A percentile compares a stretch with the other conserved stretches of the same genome.
Evolutionary conservation across 2,113 vertebrate genomes (phyloP).

Genomic region (Genyomyrus donnyi): DNA sequence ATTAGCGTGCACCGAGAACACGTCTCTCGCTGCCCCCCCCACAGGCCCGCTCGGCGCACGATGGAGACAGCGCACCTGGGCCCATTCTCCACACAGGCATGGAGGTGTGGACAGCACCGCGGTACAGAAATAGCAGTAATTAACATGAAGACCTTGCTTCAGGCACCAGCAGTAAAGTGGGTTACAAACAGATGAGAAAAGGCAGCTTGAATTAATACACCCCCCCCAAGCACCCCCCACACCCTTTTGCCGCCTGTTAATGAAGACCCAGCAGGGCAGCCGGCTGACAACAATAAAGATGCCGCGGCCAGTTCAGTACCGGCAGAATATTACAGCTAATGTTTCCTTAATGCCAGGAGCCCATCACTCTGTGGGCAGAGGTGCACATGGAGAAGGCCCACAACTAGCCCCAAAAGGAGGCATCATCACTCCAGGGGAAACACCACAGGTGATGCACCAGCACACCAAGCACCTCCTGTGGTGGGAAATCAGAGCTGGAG

Average conservation of each 20-base stretch:
- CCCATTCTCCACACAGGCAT: not conserved
- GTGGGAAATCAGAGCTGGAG: not conserved
- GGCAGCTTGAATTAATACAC: not conserved
- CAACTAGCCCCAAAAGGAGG: not conserved
- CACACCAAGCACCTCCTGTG: too few relatives aligned
- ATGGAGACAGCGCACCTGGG: not conserved
- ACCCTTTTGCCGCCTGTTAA: not conserved
- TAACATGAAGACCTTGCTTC: constrained; percentile 2
- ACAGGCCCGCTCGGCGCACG: not conserved
- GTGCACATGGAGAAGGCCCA: not conserved
- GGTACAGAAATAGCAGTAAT: not conserved
- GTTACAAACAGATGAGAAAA: constrained; percentile 1
- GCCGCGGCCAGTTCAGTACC: not conserved
- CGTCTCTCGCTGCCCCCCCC: not conserved
- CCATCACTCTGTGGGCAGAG: not conserved
- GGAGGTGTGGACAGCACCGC: not conserved
- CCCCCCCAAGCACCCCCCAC: not conserved
- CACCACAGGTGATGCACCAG: not conserved
- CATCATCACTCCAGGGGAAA: not conserved
- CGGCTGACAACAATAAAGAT: not conserved
- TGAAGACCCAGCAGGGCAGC: not conserved
- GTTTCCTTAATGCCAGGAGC: not conserved
- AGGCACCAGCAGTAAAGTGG: not conserved
- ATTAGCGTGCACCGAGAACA: not conserved
- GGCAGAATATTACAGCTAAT: not conserved